Evolutionary conservation across 2,113 vertebrate genomes (phyloP).

Genomic region (Poecile atricapillus): DNA sequence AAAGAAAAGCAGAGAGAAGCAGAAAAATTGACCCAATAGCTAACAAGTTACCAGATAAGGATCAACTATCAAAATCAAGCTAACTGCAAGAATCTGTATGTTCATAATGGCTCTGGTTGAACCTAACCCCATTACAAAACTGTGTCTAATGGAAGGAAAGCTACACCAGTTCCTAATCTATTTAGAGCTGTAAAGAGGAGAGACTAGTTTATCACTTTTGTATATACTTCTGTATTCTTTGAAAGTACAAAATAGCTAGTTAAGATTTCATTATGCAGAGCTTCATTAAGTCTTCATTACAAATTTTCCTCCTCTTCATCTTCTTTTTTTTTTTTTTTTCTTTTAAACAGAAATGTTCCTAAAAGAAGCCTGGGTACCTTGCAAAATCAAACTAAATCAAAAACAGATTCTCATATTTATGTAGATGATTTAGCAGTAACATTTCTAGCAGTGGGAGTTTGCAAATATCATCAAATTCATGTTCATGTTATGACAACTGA

Average conservation of each 20-base stretch:
- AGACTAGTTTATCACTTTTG: background rate
- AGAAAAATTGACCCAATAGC: background rate
- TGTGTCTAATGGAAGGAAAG: background rate
- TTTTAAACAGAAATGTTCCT: background rate
- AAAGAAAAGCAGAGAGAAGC: background rate
- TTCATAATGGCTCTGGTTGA: background rate
- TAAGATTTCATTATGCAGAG: background rate
- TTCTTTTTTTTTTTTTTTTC: background rate
- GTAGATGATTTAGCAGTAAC: conserved; percentile 1
- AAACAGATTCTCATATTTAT: background rate
- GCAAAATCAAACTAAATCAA: conserved; percentile 26
- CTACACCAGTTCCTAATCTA: background rate
- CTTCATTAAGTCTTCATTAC: background rate
- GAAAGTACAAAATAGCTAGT: background rate
- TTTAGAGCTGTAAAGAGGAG: background rate
- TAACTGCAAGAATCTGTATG: background rate
- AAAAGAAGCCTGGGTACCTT: background rate
- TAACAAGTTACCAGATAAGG: background rate
- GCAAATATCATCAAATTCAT: conserved; percentile 43
- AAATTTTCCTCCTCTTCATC: background rate
- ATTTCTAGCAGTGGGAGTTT: conserved; percentile 2
- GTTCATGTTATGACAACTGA: conserved; percentile 6
- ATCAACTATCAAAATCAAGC: background rate
- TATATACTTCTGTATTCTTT: background rate
- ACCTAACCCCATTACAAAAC: background rate